phyloP scores from a whole-genome alignment of 2,797 vertebrate species.

The Oryzias dopingdopingensis region DNA sequence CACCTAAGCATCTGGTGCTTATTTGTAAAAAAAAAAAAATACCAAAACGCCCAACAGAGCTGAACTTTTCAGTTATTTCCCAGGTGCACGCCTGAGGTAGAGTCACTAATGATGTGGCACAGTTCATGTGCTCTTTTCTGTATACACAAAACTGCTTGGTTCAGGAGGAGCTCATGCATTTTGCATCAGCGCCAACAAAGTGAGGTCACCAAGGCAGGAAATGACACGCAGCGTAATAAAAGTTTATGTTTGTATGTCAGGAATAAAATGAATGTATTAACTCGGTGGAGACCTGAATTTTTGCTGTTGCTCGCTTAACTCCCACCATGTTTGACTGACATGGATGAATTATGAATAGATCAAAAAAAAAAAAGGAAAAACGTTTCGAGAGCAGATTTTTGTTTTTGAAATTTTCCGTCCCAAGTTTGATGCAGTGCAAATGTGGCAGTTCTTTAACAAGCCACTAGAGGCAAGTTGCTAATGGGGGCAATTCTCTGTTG shows the following conservation, averaged over 20 bases:
- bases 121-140: constrained; percentile 17
- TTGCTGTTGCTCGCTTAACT: too few relatives aligned
- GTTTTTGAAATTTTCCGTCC: too few relatives aligned
- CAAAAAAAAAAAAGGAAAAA: too few relatives aligned
- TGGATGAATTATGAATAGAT: too few relatives aligned
- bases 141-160: constrained; percentile 26
- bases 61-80: constrained; percentile 48
- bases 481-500: neutral
- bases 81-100: constrained; percentile 24
- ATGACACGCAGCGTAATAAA: constrained; percentile 3
- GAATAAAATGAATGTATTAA: constrained; percentile 3
- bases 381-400: too few relatives aligned
- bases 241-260: constrained; percentile 6
- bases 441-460: too few relatives aligned
- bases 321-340: too few relatives aligned
- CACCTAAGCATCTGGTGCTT: constrained; percentile 37
- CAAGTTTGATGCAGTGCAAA: too few relatives aligned
- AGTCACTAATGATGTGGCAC: constrained; percentile 41
- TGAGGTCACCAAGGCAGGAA: constrained; percentile 13
- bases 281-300: too few relatives aligned
- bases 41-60: constrained; percentile 39
- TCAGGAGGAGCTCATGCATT: constrained; percentile 32
- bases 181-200: constrained; percentile 24
- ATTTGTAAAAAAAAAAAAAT: constrained; percentile 21
- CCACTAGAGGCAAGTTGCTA: too few relatives aligned